Evolutionary conservation across 1,140 invertebrate species (phyloP), one percentile per base, ranked within the genome.

Genomic region (Dryas iulia): DNA sequence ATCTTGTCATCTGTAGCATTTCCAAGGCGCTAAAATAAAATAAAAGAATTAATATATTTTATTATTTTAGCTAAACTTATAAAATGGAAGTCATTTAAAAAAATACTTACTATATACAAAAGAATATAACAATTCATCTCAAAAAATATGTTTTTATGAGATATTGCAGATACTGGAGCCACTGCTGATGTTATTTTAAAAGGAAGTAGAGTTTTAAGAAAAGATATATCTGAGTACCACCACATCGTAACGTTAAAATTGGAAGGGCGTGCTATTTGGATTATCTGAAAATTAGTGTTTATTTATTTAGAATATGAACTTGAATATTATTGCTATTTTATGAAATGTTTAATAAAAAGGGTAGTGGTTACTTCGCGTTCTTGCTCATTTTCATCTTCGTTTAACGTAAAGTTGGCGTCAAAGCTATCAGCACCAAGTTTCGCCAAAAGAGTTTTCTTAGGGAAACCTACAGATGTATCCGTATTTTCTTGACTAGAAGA

Each of bases 361-460:
- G n/a, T 11, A 5, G 33, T 57, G 4, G 11, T 39, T 61, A 90
- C 89, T 79, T 91, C 87, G 14, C 82, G 78, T 61, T 90, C 87
- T 59, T 91, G 89, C 69, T 91, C 89, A 64, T 83, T 76, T 33
- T 91, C 87, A 56, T 91, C 89, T 77, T 91, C 87, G 62, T 88
- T 85, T 1, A 90, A 62, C 2, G 79, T 82, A n/a, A 86, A 82
- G 21, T 84, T 82, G 5, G 62, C 18, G 61, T 91, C 86, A 28
- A 90, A 73, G 11, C 30, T 66, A 8, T 83, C 25, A 24, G 86
- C 81, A 7, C 89, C 89, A 25, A 78, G 54, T 64, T 87, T 82
- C 0, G 87, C 89, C 33, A 90, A 28, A 14, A 91, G 71, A 10
- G 86, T 90, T 72, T 88, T 88, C 18, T 73, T 66, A 0, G 86